These are phyloP conservation scores for Microplitis manilae DNA, from an alignment of 2,888 invertebrate species.

Conservation along the genomic window DNA sequence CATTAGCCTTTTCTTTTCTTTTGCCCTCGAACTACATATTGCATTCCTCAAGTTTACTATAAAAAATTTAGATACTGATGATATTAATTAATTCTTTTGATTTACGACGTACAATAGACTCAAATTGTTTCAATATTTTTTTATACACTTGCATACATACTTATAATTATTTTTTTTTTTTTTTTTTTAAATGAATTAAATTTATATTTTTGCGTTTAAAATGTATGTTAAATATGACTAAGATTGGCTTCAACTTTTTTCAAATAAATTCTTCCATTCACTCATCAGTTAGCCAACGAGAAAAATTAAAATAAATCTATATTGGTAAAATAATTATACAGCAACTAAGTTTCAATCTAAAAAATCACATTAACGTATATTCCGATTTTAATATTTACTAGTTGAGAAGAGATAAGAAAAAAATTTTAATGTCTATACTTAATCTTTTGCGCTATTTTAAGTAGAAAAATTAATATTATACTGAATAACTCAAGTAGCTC, in stretches of 20 bases:
- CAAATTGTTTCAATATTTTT: neutral
- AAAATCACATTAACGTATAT: too few species aligned
- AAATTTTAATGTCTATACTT: neutral
- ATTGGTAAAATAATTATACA: neutral
- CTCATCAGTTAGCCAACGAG: neutral
- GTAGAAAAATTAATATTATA: neutral
- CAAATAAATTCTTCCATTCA: neutral
- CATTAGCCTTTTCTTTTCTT: conserved; percentile 26
- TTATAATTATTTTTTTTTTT: neutral
- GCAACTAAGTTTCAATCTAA: too few species aligned
- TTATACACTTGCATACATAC: neutral
- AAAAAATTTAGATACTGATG: neutral
- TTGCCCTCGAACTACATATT: conserved; percentile 12
- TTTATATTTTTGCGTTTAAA: neutral
- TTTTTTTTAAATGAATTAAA: neutral
- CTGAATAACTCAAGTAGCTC: too few species aligned
- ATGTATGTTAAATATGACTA: neutral
- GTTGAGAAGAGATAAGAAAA: neutral
- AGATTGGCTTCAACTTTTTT: neutral
- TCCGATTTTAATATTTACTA: too few species aligned
- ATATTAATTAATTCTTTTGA: neutral
- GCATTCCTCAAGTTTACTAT: neutral
- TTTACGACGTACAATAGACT: neutral
- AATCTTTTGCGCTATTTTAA: neutral
- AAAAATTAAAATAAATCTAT: neutral